phyloP scores from a whole-genome alignment of 2,888 invertebrate species.

The Hydroisotoma schaefferi region DNA sequence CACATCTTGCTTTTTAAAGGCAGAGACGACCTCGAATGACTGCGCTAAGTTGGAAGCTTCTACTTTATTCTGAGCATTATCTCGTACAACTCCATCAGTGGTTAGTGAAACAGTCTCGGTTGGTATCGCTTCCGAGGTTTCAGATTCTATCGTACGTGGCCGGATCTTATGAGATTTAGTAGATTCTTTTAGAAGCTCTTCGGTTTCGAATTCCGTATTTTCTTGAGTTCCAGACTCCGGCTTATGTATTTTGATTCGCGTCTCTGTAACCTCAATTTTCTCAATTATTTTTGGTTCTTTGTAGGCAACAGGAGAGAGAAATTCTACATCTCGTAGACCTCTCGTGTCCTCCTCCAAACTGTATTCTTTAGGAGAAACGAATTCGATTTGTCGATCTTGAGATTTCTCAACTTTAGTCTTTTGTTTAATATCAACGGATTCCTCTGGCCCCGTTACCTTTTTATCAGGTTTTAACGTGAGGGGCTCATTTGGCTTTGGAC shows the following conservation, averaged over 20 bases:
- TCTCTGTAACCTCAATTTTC: slow-evolving; percentile 7
- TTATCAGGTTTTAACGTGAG: background rate
- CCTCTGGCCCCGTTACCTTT: background rate
- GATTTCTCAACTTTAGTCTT: background rate
- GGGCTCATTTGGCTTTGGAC: background rate
- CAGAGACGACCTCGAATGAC: background rate
- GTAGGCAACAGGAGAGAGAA: background rate
- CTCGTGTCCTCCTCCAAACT: background rate
- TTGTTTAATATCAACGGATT: background rate
- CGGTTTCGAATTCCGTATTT: background rate
- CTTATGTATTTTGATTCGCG: slow-evolving; percentile 6
- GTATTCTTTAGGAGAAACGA: slow-evolving; percentile 5
- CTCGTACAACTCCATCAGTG: background rate
- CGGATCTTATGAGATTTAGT: background rate
- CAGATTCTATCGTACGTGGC: background rate
- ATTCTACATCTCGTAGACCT: background rate
- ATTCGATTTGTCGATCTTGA: background rate
- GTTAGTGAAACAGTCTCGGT: background rate
- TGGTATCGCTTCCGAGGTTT: background rate
- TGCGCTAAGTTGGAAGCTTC: background rate
- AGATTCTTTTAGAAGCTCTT: background rate
- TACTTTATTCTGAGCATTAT: background rate
- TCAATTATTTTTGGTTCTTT: background rate
- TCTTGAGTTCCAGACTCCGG: background rate
- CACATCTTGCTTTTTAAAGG: background rate